These are phyloP conservation scores for Hirtodrosophila histrioides DNA, from an alignment of 2,888 invertebrate species.

Conservation along the genomic window DNA sequence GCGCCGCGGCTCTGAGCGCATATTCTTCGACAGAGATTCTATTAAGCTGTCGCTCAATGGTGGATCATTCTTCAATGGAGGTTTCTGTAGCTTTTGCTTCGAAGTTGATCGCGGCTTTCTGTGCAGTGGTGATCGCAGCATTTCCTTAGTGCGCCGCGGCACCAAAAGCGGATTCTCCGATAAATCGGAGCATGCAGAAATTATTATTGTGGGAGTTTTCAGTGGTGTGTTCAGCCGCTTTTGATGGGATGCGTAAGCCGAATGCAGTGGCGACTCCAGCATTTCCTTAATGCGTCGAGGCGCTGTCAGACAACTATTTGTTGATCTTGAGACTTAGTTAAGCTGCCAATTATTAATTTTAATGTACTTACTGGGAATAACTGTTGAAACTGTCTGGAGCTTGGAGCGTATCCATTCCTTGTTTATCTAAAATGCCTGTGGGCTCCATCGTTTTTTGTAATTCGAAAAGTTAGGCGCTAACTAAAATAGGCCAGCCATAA, in stretches of 20 bases:
- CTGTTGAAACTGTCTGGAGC: background rate
- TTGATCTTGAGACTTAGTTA: background rate
- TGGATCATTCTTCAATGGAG: background rate
- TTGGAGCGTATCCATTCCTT: background rate
- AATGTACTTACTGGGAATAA: constrained; percentile 4
- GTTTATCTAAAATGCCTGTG: too few relatives aligned
- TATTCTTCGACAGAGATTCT: too few relatives aligned
- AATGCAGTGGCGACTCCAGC: constrained; percentile 5
- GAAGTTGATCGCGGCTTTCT: background rate
- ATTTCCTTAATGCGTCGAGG: constrained; percentile 16
- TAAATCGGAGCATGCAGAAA: too few relatives aligned
- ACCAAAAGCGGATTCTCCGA: background rate
- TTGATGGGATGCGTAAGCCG: background rate
- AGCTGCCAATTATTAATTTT: background rate
- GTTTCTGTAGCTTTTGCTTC: background rate
- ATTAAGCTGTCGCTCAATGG: too few relatives aligned
- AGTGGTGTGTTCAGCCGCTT: too few relatives aligned
- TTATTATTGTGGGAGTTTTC: too few relatives aligned
- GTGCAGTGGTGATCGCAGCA: constrained; percentile 26
- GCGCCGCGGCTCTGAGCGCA: constrained; percentile 21
- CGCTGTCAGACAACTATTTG: constrained; percentile 3
- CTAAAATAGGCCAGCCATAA: too few relatives aligned
- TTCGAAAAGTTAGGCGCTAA: too few relatives aligned
- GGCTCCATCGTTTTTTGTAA: too few relatives aligned
- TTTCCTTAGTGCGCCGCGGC: constrained; percentile 22